Evolutionary conservation across 1,140 invertebrate species (phyloP).

Genomic region (Leptinotarsa lineolata): DNA sequence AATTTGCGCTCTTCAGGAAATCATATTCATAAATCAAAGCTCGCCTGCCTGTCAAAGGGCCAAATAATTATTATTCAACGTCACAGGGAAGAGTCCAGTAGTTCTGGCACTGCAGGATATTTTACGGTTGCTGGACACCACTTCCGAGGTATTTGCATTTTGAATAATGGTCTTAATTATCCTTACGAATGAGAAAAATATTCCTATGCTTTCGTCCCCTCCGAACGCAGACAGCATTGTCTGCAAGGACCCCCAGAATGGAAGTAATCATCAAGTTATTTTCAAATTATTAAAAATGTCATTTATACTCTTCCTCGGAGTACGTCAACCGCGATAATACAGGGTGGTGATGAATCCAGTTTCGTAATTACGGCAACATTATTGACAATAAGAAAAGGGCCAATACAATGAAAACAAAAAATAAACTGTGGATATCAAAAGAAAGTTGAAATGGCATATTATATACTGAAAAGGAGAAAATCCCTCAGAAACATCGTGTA

Average conservation of each 20-base stretch:
- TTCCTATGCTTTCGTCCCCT: conserved; percentile 11
- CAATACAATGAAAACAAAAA: no score
- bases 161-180: conserved; percentile 31
- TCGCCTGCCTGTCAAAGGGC: conserved; percentile 23
- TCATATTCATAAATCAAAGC: conserved; percentile 26
- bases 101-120: conserved; percentile 23
- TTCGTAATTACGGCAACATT: no score
- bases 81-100: conserved; percentile 20
- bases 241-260: background rate
- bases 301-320: background rate
- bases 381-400: no score
- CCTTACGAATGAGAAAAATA: conserved; percentile 26
- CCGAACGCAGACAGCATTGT: conserved; percentile 10
- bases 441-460: no score
- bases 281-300: conserved; percentile 11
- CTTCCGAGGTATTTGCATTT: conserved; percentile 32
- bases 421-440: no score
- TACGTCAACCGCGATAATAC: background rate
- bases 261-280: conserved; percentile 16
- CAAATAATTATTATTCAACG: conserved; percentile 25
- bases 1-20: conserved; percentile 15
- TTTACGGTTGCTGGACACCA: conserved; percentile 28
- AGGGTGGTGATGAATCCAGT: no score
- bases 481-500: no score
- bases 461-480: no score